Base-by-base conservation (phyloP, 1,140 invertebrate genomes). In the Drosophila suzukii region DNA sequence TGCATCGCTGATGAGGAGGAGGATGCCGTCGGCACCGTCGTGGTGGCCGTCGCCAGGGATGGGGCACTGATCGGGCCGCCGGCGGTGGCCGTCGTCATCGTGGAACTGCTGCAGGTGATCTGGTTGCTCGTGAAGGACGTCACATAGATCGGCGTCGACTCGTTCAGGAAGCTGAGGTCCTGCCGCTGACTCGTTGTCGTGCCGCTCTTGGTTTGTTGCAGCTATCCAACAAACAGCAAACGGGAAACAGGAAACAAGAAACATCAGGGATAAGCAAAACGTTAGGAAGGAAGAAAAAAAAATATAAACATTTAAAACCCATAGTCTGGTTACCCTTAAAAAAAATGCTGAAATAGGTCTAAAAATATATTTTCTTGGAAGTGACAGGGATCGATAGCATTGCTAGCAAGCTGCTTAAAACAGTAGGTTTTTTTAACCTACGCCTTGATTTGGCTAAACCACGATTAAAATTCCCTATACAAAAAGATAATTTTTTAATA, bases 101-200 rank as follows among this genome's bases (percentile, higher is more conserved):
- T 94, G 86, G 93, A 94, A 89, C 91, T 94, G 70, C 93, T 93
- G 71, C 93, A 93, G 36, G 91, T 92, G 27, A 94, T 93, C 78
- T 95, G 94, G 81, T 94, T 95, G 79, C 94, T 94, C 81, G 94
- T 94, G 67, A 95, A 95, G 57, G 95, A 96, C 54, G 96, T 97
- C 61, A 96, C 96, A 93, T 97, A 97, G 63, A 97, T 96, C 24
- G 96, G 95, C 36, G 95, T 95, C 6, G 91, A 82, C 27, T 92
- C 92, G 30, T 90, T 92, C 6, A 92, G 78, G 75, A 92, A 92
- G 68, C 92, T 92, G 11, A 92, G 92, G 70, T 96, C 95, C 91
- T 95, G 94, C 65, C 93, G 93, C 65, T 95, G 94, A 66, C 93
- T 92, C 34, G 92, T 78, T 27, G 90, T 80, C 6, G 75, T 68